phyloP scores from a whole-genome alignment of 2,888 invertebrate species.

The Megamerina dolium region DNA sequence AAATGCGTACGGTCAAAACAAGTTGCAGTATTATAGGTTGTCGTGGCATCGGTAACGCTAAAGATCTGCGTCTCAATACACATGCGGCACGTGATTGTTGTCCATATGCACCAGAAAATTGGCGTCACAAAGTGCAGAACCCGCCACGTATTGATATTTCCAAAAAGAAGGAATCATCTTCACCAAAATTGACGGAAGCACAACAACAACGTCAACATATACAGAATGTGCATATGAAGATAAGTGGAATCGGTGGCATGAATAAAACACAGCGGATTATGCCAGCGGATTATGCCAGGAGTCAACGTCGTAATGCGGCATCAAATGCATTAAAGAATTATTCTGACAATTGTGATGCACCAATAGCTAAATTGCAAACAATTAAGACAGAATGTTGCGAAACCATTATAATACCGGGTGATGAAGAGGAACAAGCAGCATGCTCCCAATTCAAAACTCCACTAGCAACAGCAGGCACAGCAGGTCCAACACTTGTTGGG shows the following conservation, averaged over 20 bases:
- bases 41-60: constrained; percentile 81
- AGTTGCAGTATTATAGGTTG: constrained; percentile 83
- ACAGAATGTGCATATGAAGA: neutral
- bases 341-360: no score
- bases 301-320: neutral
- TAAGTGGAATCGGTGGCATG: neutral
- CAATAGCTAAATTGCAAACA: no score
- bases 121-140: constrained; percentile 41
- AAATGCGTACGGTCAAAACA: constrained; percentile 39
- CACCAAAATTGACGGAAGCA: constrained; percentile 3
- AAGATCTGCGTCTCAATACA: constrained; percentile 67
- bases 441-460: no score
- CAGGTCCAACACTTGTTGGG: no score
- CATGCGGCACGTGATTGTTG: constrained; percentile 70
- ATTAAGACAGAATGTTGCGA: no score
- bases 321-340: no score
- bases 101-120: constrained; percentile 58
- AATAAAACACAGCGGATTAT: neutral
- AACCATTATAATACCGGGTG: no score
- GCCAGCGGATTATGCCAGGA: neutral
- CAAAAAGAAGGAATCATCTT: neutral
- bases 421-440: no score
- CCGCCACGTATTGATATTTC: constrained; percentile 29
- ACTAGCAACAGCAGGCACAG: no score
- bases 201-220: neutral